Conservation (phyloP, 2,113 vertebrate genomes). For the Tychaedon coryphoeus region DNA sequence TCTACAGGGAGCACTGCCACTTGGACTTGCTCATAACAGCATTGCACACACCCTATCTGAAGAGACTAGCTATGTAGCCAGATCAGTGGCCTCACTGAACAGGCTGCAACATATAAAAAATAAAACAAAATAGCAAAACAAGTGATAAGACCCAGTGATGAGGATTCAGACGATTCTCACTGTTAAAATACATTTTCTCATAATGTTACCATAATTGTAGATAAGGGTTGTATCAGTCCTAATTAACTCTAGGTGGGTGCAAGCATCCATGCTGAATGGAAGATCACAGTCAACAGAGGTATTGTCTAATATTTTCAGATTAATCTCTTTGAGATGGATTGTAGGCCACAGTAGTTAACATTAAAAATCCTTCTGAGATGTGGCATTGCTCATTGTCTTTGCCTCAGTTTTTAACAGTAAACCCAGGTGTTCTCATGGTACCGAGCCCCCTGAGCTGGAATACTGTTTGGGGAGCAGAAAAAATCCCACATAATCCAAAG, state of each 20-base stretch:
- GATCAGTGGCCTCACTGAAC: neutral
- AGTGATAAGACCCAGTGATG: neutral
- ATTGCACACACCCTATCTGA: accelerated
- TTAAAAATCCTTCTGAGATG: neutral
- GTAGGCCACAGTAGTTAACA: neutral
- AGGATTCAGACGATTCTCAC: neutral
- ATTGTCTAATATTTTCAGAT: neutral
- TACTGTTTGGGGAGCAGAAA: neutral
- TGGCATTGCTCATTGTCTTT: neutral
- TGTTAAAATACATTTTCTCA: neutral
- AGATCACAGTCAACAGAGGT: neutral
- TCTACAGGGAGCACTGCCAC: neutral
- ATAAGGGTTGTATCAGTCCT: neutral
- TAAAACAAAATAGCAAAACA: neutral
- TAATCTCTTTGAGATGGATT: neutral
- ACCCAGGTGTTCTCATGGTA: neutral
- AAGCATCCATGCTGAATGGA: accelerated
- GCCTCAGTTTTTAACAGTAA: neutral
- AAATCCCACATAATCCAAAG: neutral
- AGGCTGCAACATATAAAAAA: neutral
- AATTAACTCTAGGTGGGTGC: accelerated
- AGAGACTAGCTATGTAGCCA: neutral
- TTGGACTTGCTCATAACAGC: neutral
- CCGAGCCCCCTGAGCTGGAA: neutral
- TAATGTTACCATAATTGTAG: neutral